Conservation (phyloP, 2,113 vertebrate genomes). For the Odobenus rosmarus region DNA sequence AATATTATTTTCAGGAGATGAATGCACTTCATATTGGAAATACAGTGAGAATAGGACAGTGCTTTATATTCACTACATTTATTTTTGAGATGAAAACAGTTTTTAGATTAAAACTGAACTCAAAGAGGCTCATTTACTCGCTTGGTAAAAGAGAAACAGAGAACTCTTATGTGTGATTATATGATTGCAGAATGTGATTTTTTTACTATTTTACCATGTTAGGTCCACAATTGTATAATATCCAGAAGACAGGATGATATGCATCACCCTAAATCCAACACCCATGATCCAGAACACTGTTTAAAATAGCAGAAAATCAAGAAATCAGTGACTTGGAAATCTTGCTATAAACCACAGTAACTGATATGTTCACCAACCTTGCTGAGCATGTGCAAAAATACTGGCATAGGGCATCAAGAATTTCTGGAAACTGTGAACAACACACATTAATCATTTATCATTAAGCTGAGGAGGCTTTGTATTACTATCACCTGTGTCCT, state of each 20-base stretch:
- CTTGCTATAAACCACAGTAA: not conserved
- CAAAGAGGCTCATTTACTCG: not conserved
- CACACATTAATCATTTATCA: slow-evolving; percentile 53
- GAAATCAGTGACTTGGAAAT: not conserved
- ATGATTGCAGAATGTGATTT: not conserved
- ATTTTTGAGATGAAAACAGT: not conserved
- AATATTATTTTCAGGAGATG: not conserved
- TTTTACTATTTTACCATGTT: not conserved
- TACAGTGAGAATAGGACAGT: not conserved
- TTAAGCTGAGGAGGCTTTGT: slow-evolving; percentile 1
- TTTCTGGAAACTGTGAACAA: slow-evolving; percentile 64
- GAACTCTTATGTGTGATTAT: not conserved
- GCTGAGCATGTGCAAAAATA: not conserved
- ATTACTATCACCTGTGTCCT: slow-evolving; percentile 52
- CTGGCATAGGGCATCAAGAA: not conserved
- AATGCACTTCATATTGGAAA: not conserved
- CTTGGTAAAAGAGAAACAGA: not conserved
- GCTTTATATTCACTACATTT: not conserved
- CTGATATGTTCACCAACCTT: not conserved
- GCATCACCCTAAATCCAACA: not conserved
- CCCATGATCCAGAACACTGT: not conserved
- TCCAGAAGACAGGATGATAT: not conserved
- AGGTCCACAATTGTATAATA: not conserved
- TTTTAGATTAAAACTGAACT: not conserved
- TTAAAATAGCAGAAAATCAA: slow-evolving; percentile 40